Conservation (phyloP, 2,888 invertebrate species). For the Heteromurus nitidus region DNA sequence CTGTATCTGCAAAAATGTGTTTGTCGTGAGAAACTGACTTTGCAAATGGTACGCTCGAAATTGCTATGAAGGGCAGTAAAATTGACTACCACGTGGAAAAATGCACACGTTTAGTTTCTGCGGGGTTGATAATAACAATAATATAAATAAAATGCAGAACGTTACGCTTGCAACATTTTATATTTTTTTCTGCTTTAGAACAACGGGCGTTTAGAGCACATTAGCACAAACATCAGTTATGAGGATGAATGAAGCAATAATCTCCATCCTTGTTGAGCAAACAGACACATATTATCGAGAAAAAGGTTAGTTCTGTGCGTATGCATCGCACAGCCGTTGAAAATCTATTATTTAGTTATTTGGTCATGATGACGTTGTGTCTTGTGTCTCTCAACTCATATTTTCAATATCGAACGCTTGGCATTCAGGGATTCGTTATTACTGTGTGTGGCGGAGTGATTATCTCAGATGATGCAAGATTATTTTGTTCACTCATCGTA, state of each 20-base stretch:
- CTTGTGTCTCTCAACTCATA: neutral
- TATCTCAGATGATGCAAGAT: slow-evolving; percentile 34
- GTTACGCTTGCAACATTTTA: neutral
- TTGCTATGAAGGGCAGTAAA: slow-evolving; percentile 20
- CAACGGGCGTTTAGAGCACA: neutral
- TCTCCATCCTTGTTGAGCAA: slow-evolving; percentile 24
- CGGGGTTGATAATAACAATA: slow-evolving; percentile 11
- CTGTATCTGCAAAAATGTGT: neutral
- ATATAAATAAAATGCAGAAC: neutral
- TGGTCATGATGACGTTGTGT: neutral
- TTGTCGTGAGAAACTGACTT: slow-evolving; percentile 17
- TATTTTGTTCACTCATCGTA: slow-evolving; percentile 15
- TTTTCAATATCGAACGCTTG: neutral
- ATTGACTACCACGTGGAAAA: slow-evolving; percentile 11
- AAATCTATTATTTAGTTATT: slow-evolving; percentile 15
- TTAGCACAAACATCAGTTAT: neutral
- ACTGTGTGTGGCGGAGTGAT: slow-evolving; percentile 9
- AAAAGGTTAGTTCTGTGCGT: neutral
- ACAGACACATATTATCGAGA: neutral
- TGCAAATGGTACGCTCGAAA: neutral
- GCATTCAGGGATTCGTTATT: no score
- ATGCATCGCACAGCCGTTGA: neutral
- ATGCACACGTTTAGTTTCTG: neutral
- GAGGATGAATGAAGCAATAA: slow-evolving; percentile 21
- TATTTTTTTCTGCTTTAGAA: neutral